A percentile compares a stretch with the other conserved stretches of the same genome.
Evolutionary conservation across 2,113 vertebrate species (phyloP).

Genomic region (Cheirogaleus medius): DNA sequence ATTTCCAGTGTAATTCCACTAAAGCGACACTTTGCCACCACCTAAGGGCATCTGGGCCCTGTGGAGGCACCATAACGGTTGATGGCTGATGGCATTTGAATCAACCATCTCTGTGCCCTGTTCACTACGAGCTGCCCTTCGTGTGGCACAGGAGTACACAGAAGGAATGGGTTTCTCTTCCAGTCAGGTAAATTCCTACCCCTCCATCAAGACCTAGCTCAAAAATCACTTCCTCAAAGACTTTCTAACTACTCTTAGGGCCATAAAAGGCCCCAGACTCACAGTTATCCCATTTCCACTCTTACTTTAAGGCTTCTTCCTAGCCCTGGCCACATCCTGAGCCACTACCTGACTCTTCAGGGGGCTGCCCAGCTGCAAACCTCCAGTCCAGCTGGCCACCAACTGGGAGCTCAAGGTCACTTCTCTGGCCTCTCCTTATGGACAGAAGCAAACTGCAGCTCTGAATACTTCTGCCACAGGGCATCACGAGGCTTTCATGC

Average conservation of each 20-base stretch:
- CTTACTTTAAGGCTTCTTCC: neutral
- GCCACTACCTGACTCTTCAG: neutral
- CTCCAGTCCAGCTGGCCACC: neutral
- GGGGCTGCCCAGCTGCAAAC: neutral
- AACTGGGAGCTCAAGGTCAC: conserved; percentile 11
- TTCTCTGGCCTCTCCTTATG: conserved; percentile 46
- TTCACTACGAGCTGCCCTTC: too few species aligned
- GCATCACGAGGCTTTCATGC: conserved; percentile 31
- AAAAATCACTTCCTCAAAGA: neutral
- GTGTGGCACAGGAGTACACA: neutral
- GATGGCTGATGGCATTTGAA: neutral
- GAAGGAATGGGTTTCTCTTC: neutral
- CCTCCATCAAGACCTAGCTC: neutral
- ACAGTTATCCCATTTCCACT: neutral
- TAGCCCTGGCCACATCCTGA: neutral
- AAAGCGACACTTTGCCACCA: neutral
- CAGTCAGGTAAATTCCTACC: neutral
- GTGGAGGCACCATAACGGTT: neutral
- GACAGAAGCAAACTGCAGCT: conserved; percentile 58
- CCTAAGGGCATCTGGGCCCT: neutral
- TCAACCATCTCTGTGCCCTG: neutral
- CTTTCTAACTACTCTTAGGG: neutral
- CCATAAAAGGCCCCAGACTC: neutral
- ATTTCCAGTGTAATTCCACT: neutral
- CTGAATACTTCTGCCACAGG: conserved; percentile 40